Evolutionary conservation across 2,888 invertebrate genomes (phyloP).

Genomic region (Drosophila maculinotata): DNA sequence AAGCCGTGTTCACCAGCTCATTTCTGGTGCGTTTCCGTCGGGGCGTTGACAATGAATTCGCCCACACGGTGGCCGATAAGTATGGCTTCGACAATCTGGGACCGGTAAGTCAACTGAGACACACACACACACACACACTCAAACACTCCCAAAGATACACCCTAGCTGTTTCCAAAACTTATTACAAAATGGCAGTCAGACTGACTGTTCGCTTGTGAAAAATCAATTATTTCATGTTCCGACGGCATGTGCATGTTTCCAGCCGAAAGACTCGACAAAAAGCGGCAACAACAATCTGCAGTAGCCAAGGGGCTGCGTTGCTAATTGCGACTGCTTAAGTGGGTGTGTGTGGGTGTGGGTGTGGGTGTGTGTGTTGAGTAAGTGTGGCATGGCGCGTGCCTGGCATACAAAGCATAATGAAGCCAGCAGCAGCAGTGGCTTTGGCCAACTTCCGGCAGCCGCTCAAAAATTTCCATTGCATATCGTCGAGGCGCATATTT

Average conservation of each 20-base stretch:
- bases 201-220: conserved; percentile 55
- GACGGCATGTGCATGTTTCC: conserved; percentile 48
- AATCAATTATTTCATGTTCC: conserved; percentile 75
- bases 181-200: conserved; percentile 6
- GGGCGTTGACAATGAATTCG: conserved; percentile 91
- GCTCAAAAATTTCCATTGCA: conserved; percentile 57
- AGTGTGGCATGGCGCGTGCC: conserved; percentile 43
- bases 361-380: conserved; percentile 6
- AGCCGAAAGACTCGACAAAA: conserved; percentile 39
- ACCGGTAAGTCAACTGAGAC: conserved; percentile 89
- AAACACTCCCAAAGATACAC: background rate
- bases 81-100: conserved; percentile 98
- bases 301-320: conserved; percentile 44
- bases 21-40: conserved; percentile 96
- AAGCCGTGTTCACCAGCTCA: conserved; percentile 94
- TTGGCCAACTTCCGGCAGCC: conserved; percentile 60
- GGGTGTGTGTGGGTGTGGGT: conserved; percentile 12
- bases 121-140: background rate
- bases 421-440: conserved; percentile 19
- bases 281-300: conserved; percentile 30
- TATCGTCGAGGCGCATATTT: conserved; percentile 58
- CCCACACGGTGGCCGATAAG: conserved; percentile 92
- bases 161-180: background rate
- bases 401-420: conserved; percentile 31
- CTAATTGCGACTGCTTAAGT: conserved; percentile 64